Percentiles rank a stretch among this genome's conserved stretches.
phyloP scores from a whole-genome alignment of 2,797 vertebrate genomes.

The Hafferia zeledoni region DNA sequence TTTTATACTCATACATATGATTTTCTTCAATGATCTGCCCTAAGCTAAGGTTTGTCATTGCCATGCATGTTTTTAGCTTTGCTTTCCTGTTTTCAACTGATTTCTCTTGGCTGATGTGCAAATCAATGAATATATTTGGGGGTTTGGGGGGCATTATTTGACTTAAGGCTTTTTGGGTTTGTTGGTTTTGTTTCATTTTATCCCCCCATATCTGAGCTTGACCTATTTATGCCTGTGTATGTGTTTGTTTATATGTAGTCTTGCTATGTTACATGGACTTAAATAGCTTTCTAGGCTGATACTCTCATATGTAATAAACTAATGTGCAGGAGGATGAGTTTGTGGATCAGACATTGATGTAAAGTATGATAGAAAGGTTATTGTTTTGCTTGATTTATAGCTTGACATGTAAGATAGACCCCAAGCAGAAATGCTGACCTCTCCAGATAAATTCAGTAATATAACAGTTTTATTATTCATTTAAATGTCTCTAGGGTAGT shows the following conservation, averaged over 20 bases:
- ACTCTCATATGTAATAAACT: background rate
- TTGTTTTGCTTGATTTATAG: background rate
- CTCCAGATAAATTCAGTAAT: background rate
- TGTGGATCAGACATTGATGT: background rate
- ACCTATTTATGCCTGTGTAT: background rate
- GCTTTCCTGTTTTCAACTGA: background rate
- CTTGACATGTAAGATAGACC: background rate
- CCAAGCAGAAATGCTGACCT: background rate
- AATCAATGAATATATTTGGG: background rate
- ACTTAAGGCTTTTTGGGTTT: background rate
- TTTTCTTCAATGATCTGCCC: background rate
- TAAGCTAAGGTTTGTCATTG: background rate
- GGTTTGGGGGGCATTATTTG: background rate
- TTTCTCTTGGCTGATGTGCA: background rate
- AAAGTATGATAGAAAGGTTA: background rate
- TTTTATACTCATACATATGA: accelerated
- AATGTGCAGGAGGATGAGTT: background rate
- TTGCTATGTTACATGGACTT: background rate
- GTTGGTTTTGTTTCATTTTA: background rate
- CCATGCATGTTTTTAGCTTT: background rate
- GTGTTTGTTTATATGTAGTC: background rate
- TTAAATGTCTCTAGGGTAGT: background rate
- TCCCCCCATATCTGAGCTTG: background rate
- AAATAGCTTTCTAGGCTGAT: background rate
- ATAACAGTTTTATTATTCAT: conserved; percentile 9